Evolutionary conservation across 2,797 vertebrate species (phyloP).

Genomic region (Selene dorsalis): DNA sequence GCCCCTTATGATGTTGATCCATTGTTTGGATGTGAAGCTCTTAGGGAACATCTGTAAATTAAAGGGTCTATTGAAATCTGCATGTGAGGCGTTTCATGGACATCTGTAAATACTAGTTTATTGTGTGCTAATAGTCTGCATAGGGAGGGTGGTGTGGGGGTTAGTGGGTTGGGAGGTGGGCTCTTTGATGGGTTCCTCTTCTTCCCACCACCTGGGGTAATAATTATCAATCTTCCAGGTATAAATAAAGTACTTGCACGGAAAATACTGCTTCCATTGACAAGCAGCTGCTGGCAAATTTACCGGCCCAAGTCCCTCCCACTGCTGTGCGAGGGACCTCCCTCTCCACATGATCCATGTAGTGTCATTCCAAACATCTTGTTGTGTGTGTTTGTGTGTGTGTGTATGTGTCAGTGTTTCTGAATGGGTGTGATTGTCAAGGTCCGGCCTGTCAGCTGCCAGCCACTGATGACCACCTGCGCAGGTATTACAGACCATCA

Average conservation of each 20-base stretch:
- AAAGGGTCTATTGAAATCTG: too few relatives aligned
- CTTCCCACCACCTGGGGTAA: too few relatives aligned
- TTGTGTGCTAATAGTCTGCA: too few relatives aligned
- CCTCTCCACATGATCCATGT: slow-evolving; percentile 32
- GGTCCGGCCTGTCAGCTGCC: slow-evolving; percentile 37
- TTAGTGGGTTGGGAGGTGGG: too few relatives aligned
- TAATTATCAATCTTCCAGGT: neutral
- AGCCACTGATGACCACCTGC: slow-evolving; percentile 48
- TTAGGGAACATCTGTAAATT: too few relatives aligned
- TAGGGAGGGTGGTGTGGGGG: too few relatives aligned
- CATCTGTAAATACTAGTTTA: too few relatives aligned
- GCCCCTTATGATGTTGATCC: too few relatives aligned
- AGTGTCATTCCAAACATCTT: slow-evolving; percentile 18
- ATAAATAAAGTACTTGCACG: neutral
- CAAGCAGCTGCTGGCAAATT: neutral
- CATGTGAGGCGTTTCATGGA: too few relatives aligned
- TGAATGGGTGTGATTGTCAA: slow-evolving; percentile 11
- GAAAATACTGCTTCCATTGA: neutral
- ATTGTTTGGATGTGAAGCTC: too few relatives aligned
- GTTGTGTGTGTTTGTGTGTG: slow-evolving; percentile 3
- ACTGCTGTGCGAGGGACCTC: neutral
- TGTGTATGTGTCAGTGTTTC: too few relatives aligned
- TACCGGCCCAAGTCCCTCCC: neutral
- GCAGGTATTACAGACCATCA: slow-evolving; percentile 27
- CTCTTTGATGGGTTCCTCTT: too few relatives aligned